A percentile compares a stretch with the other conserved stretches of the same genome.
phyloP scores from a whole-genome alignment of 2,888 invertebrate genomes.

The Caenorhabditis zanzibari region DNA sequence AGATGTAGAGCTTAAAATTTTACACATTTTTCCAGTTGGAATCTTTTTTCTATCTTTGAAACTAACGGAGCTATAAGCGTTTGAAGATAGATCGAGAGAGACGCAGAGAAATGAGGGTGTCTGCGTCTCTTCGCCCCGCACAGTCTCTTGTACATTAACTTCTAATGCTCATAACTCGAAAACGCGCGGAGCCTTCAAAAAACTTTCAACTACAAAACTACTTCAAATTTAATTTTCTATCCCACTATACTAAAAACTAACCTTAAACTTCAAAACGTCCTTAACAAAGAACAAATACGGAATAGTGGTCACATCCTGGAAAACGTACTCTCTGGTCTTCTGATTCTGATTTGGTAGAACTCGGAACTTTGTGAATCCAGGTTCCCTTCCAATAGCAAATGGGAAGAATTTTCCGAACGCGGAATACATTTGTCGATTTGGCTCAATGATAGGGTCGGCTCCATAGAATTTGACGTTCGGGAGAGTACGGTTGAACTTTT shows the following conservation, averaged over 20 bases:
- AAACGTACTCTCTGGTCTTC: constrained; percentile 35
- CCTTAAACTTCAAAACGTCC: constrained; percentile 29
- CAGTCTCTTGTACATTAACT: too few species aligned
- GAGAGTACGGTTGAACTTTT: constrained; percentile 23
- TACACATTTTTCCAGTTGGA: too few species aligned
- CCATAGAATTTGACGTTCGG: constrained; percentile 55
- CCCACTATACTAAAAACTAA: background rate
- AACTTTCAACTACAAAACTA: too few species aligned
- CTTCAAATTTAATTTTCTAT: background rate
- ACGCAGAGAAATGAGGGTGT: too few species aligned
- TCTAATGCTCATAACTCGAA: too few species aligned
- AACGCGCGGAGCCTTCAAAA: background rate
- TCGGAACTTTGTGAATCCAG: constrained; percentile 38
- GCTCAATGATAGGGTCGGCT: constrained; percentile 67
- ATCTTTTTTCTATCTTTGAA: too few species aligned
- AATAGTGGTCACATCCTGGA: constrained; percentile 60
- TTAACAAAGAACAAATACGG: constrained; percentile 36
- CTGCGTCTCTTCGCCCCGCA: too few species aligned
- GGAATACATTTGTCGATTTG: constrained; percentile 60
- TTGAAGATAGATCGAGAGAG: too few species aligned
- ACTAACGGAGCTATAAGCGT: too few species aligned
- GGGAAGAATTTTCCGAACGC: constrained; percentile 60
- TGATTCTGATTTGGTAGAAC: constrained; percentile 59
- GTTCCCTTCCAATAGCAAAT: constrained; percentile 55
- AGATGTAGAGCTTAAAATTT: too few species aligned